Base-by-base conservation (phyloP, 2,797 vertebrate species). In the Spea hammondii region DNA sequence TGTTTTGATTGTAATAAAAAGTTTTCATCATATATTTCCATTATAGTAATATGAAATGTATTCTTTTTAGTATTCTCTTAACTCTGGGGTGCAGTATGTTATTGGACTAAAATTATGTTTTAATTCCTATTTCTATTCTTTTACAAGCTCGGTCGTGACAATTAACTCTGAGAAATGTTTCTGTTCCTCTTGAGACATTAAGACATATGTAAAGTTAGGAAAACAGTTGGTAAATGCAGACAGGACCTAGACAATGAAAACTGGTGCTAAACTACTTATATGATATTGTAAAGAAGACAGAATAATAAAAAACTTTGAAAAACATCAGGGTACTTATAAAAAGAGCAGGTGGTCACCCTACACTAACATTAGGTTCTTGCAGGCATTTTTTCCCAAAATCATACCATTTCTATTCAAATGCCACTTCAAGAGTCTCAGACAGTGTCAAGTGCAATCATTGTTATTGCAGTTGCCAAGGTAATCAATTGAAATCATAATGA, bases 401-500 rank as follows among this genome's bases (percentile, higher is more conserved):
- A 92, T 92, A 90, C 90, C 91, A 92, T 92, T 93, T 88, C 89
- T 89, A 91, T 93, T 93, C 89, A 91, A 92, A 93, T 91, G 89
- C 88, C 87, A 92, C 92, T 90, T 91, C 74, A 5, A 90, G 90
- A 90, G 87, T 88, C 88, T 91, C 88, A 92, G 88, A 89, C 86
- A 88, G 90, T 91, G 90, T 92, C 88, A 92, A 91, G 88, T 89
- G 91, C 90, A 93, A 91, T 93, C 92, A 91, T 90, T 93, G 91
- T 93, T 93, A 92, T 89, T 90, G 87, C 88, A 89, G 91, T 91
- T 92, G 89, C 92, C 89, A 89, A 92, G 90, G 90, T 93, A 92
- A 93, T 93, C 90, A 93, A 93, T 90, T 90, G 90, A 91, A 93
- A 94, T 92, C 91, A 91, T 93, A 93, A 93, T 91, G 91, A 92